These are phyloP conservation scores for Sebastes taczanowskii DNA, from an alignment of 2,797 vertebrate species.

Conservation along the genomic window DNA sequence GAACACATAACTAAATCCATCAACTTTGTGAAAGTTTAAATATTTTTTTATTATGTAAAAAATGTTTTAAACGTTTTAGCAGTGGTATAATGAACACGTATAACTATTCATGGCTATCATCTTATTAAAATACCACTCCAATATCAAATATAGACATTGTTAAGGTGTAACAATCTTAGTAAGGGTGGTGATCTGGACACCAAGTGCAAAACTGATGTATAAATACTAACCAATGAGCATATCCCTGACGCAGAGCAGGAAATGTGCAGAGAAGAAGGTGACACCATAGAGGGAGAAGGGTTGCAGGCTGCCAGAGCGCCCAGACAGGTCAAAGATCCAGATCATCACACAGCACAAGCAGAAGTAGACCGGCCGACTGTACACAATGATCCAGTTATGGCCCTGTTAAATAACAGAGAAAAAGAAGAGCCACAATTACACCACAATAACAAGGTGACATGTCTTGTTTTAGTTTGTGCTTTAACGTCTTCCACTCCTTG, in stretches of 20 bases:
- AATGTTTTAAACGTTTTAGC: not conserved
- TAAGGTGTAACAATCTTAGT: not conserved
- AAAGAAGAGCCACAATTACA: not conserved
- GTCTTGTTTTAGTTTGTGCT: not conserved
- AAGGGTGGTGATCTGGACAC: not conserved
- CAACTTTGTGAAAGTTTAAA: not conserved
- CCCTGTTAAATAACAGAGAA: conserved; percentile 76
- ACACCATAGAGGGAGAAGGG: conserved; percentile 89
- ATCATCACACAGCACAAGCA: conserved; percentile 90
- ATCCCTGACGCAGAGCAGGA: conserved; percentile 88
- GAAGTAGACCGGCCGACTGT: conserved; percentile 93
- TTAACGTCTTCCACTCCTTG: not conserved
- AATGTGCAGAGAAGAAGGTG: conserved; percentile 88
- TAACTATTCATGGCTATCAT: not conserved
- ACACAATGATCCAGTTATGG: conserved; percentile 95
- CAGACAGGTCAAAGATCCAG: conserved; percentile 88
- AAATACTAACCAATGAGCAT: conserved; percentile 86
- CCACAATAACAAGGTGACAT: not conserved
- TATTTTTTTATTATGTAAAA: not conserved
- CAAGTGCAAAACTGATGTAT: not conserved
- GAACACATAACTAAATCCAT: not conserved
- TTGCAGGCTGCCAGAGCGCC: conserved; percentile 80
- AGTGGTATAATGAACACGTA: not conserved
- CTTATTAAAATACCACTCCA: not conserved
- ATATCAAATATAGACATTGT: not conserved